phyloP scores from a whole-genome alignment of 2,113 vertebrate species.

The Oncorhynchus kisutch region DNA sequence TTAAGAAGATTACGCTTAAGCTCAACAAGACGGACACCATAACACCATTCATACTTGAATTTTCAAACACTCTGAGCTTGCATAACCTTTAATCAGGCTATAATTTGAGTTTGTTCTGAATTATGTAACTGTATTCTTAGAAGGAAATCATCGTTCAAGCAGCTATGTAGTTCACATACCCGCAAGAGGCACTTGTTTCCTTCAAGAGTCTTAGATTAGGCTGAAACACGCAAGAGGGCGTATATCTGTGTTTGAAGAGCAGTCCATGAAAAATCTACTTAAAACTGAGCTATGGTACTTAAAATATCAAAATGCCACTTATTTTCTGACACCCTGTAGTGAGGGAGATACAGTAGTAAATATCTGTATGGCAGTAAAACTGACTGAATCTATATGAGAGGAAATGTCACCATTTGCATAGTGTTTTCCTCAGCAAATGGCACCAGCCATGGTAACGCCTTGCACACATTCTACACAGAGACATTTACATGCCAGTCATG shows the following conservation, averaged over 20 bases:
- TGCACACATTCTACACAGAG: neutral
- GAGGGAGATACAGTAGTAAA: constrained; percentile 41
- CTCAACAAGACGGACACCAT: neutral
- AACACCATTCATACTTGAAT: constrained; percentile 32
- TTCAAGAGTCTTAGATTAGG: constrained; percentile 47
- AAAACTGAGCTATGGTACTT: constrained; percentile 51
- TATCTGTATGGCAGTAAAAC: constrained; percentile 35
- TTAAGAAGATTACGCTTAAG: too few species aligned
- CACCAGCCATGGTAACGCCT: constrained; percentile 22
- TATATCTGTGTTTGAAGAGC: constrained; percentile 40
- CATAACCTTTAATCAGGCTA: constrained; percentile 24
- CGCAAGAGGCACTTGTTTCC: constrained; percentile 30
- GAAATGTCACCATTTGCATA: constrained; percentile 64
- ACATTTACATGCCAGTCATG: constrained; percentile 45
- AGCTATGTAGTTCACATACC: constrained; percentile 22
- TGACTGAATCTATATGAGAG: constrained; percentile 30
- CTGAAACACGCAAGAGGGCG: constrained; percentile 27
- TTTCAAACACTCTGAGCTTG: constrained; percentile 26
- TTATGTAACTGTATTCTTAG: constrained; percentile 34
- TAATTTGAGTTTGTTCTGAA: constrained; percentile 28
- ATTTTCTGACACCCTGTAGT: constrained; percentile 36
- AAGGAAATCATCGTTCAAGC: constrained; percentile 22
- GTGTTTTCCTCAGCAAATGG: constrained; percentile 48
- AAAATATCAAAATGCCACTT: constrained; percentile 55
- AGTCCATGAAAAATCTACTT: constrained; percentile 21